These are phyloP conservation scores for Tupaia tana DNA, from an alignment of 2,113 vertebrate species.

Conservation along the genomic window DNA sequence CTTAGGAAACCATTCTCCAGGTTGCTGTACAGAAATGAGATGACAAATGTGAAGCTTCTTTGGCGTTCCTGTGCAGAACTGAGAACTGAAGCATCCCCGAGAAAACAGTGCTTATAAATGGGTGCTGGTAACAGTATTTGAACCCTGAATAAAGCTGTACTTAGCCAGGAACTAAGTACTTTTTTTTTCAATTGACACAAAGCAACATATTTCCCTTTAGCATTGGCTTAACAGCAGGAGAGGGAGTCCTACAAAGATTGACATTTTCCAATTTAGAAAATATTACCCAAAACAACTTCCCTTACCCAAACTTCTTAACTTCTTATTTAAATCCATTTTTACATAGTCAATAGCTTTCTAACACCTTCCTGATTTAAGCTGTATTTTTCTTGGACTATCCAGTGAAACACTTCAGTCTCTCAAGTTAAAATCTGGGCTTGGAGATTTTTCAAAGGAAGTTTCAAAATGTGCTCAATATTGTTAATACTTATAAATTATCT, in stretches of 20 bases:
- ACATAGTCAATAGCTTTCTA: not conserved
- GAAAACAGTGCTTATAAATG: not conserved
- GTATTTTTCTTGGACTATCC: not conserved
- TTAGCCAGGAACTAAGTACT: not conserved
- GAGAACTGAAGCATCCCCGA: not conserved
- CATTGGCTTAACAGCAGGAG: not conserved
- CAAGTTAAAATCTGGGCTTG: not conserved
- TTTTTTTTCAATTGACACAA: not conserved
- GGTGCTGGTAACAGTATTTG: not conserved
- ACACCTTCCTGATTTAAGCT: not conserved
- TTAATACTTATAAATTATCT: not conserved
- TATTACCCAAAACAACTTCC: not conserved
- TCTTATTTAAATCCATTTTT: conserved; percentile 1
- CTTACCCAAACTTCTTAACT: not conserved
- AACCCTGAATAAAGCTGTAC: not conserved
- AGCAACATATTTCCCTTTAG: not conserved
- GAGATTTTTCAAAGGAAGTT: not conserved
- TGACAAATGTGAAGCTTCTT: not conserved
- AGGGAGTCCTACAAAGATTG: not conserved
- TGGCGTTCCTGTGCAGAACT: not conserved
- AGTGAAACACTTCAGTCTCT: not conserved
- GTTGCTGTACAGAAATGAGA: not conserved
- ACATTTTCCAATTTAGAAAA: not conserved
- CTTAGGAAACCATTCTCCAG: not conserved
- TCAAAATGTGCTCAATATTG: not conserved